Percentiles rank a stretch among this genome's conserved stretches.
Evolutionary conservation across 2,888 invertebrate species (phyloP).

Genomic region (Erannis defoliaria): DNA sequence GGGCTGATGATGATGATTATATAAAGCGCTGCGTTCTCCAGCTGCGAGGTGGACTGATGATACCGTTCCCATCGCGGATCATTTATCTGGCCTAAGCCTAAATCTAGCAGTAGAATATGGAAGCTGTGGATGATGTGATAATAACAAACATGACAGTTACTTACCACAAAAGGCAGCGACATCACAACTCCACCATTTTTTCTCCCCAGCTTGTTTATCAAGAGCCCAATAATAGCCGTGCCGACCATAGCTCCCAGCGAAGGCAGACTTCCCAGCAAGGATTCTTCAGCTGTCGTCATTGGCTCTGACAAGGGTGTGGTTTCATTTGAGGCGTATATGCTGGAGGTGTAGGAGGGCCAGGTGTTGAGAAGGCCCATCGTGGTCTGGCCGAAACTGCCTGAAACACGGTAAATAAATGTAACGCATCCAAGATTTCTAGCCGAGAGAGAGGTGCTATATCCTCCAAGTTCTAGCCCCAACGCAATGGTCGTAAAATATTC

Average conservation of each 20-base stretch:
- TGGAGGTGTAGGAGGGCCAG: conserved; percentile 87
- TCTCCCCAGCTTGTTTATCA: conserved; percentile 83
- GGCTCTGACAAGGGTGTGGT: conserved; percentile 74
- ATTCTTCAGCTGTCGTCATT: conserved; percentile 78
- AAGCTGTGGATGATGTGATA: too few relatives aligned
- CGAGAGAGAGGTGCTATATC: too few relatives aligned
- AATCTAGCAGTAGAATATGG: too few relatives aligned
- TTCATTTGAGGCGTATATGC: conserved; percentile 68
- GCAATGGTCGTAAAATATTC: too few relatives aligned
- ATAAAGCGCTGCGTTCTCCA: too few relatives aligned
- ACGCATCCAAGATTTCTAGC: too few relatives aligned
- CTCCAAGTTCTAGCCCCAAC: too few relatives aligned
- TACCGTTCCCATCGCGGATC: too few relatives aligned
- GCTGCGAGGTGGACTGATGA: too few relatives aligned
- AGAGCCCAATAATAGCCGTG: conserved; percentile 73
- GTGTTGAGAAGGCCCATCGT: conserved; percentile 74
- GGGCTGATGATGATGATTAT: too few relatives aligned
- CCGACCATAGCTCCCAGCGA: conserved; percentile 84
- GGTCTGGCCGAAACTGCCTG: conserved; percentile 66
- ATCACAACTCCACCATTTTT: conserved; percentile 82
- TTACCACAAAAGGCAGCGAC: conserved; percentile 79
- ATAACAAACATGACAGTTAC: not conserved
- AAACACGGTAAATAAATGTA: not conserved
- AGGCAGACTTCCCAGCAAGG: conserved; percentile 85
- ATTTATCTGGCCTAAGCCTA: too few relatives aligned